Percentiles rank a stretch among this genome's conserved stretches.
phyloP scores from a whole-genome alignment of 2,888 invertebrate genomes.

The Tenthredo scrophulariae region DNA sequence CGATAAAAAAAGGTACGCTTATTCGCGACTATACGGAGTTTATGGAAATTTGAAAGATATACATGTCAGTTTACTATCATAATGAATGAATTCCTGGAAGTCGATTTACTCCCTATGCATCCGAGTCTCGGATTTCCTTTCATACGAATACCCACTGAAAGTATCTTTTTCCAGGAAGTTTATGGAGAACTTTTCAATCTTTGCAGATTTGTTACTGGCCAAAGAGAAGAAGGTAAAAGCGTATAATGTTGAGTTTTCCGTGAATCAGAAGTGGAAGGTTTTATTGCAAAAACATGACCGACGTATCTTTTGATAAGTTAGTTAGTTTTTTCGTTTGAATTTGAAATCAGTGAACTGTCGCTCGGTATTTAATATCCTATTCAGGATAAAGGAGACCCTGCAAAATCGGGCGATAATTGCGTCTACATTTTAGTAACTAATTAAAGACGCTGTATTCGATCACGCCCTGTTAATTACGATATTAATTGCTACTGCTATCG shows the following conservation, averaged over 20 bases:
- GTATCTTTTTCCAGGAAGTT: background rate
- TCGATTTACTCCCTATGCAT: background rate
- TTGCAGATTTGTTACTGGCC: background rate
- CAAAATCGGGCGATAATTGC: background rate
- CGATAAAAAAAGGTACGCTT: background rate
- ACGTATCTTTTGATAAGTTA: slow-evolving; percentile 28
- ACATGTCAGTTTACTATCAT: background rate
- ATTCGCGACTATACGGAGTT: background rate
- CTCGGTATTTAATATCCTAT: slow-evolving; percentile 15
- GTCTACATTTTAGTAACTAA: background rate
- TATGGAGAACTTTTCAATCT: slow-evolving; percentile 2
- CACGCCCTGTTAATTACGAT: slow-evolving; percentile 31
- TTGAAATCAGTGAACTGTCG: background rate
- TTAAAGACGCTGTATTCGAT: slow-evolving; percentile 6
- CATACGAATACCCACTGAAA: slow-evolving; percentile 3
- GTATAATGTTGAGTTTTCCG: background rate
- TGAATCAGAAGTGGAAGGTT: background rate
- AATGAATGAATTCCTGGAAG: background rate
- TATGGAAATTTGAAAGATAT: background rate
- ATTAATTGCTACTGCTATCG: background rate
- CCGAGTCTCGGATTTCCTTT: background rate
- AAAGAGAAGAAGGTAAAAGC: background rate
- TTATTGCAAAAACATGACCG: background rate
- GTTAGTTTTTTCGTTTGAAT: background rate
- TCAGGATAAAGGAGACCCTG: background rate